phyloP scores from a whole-genome alignment of 2,797 vertebrate species.

The Tenualosa thibaudeaui region DNA sequence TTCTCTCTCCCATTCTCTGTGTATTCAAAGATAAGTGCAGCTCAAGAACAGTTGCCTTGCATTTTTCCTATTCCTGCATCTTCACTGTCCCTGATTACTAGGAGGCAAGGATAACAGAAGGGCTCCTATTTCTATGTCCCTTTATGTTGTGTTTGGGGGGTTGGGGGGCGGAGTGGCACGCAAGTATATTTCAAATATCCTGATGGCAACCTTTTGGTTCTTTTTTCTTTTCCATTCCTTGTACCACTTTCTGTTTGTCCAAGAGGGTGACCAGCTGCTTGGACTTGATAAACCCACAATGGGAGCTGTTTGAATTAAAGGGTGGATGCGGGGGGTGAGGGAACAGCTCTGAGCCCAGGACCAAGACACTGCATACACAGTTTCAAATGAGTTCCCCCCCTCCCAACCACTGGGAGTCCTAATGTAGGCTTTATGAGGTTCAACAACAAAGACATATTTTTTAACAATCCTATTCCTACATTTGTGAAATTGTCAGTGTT shows the following conservation, averaged over 20 bases:
- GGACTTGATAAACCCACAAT: constrained; percentile 76
- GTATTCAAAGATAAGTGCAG: constrained; percentile 52
- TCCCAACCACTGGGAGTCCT: constrained; percentile 32
- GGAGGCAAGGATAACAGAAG: constrained; percentile 76
- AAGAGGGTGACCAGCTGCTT: constrained; percentile 78
- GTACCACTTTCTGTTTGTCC: constrained; percentile 75
- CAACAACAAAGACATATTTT: constrained; percentile 34
- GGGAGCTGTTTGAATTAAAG: constrained; percentile 76
- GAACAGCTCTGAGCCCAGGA: constrained; percentile 66
- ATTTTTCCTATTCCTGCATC: constrained; percentile 69
- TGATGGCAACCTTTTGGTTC: constrained; percentile 69
- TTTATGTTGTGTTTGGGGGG: constrained; percentile 75
- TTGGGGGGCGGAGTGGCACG: constrained; percentile 37
- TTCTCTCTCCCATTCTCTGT: constrained; percentile 29
- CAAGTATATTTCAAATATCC: constrained; percentile 78
- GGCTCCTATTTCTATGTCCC: constrained; percentile 76
- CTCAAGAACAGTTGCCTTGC: constrained; percentile 74
- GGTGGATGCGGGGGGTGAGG: constrained; percentile 24
- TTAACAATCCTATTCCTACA: constrained; percentile 24
- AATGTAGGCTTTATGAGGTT: constrained; percentile 11
- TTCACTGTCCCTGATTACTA: constrained; percentile 72
- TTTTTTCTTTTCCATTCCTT: constrained; percentile 65
- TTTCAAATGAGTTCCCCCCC: constrained; percentile 74
- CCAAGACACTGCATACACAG: constrained; percentile 68
- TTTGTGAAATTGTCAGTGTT: constrained; percentile 20